phyloP scores from a whole-genome alignment of 2,888 invertebrate species.

The Pollenia griseotomentosa region DNA sequence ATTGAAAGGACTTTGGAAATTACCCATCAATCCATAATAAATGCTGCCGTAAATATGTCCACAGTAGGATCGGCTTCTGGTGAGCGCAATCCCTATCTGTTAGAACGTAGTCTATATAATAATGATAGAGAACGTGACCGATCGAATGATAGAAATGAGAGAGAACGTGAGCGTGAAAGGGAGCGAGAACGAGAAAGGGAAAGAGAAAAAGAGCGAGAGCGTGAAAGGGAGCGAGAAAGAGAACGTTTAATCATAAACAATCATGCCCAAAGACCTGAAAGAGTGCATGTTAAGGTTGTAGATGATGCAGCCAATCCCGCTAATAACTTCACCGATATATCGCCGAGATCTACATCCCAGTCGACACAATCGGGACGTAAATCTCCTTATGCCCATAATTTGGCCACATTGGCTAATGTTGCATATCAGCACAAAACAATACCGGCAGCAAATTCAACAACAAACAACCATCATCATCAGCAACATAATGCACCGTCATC shows the following conservation, averaged over 20 bases:
- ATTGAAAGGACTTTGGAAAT: conserved; percentile 94
- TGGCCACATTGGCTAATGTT: conserved; percentile 83
- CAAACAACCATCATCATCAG: conserved; percentile 52
- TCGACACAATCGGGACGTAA: conserved; percentile 82
- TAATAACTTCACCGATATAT: conserved; percentile 63
- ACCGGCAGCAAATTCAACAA: conserved; percentile 75
- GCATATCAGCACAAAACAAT: conserved; percentile 82
- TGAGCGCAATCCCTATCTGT: conserved; percentile 59
- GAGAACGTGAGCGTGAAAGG: conserved; percentile 62
- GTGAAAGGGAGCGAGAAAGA: conserved; percentile 79
- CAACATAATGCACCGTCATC: conserved; percentile 46
- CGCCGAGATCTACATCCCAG: conserved; percentile 62
- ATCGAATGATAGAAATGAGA: conserved; percentile 71
- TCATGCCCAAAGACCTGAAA: conserved; percentile 86
- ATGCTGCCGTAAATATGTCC: conserved; percentile 95
- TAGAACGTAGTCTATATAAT: conserved; percentile 64
- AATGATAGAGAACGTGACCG: conserved; percentile 86
- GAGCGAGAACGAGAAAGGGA: conserved; percentile 68
- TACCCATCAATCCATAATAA: conserved; percentile 94
- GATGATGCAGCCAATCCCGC: conserved; percentile 76
- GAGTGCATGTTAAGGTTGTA: conserved; percentile 85
- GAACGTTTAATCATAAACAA: conserved; percentile 86
- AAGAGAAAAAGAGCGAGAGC: conserved; percentile 51
- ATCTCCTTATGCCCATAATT: conserved; percentile 78
- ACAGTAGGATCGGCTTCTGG: conserved; percentile 83